A percentile compares a stretch with the other conserved stretches of the same genome.
phyloP scores from a whole-genome alignment of 2,113 vertebrate genomes.

The Rhombomys opimus region DNA sequence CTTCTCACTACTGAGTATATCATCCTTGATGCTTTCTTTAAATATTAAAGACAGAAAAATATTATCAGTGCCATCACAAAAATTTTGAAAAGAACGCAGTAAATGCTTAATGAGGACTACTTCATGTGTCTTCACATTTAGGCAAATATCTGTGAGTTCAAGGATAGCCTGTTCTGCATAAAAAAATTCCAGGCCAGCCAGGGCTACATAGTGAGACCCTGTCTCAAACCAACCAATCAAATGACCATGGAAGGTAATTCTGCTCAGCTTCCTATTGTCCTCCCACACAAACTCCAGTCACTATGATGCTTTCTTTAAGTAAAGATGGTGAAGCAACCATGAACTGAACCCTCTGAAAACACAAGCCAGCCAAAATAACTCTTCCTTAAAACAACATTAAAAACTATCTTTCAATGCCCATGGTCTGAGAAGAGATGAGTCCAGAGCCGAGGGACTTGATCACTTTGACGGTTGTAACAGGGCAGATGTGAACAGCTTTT shows the following conservation, averaged over 20 bases:
- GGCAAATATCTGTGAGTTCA: not conserved
- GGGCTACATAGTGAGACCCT: not conserved
- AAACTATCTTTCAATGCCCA: not conserved
- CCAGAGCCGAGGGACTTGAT: not conserved
- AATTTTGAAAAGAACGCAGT: not conserved
- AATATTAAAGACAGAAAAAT: not conserved
- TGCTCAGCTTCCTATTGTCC: not conserved
- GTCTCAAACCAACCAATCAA: not conserved
- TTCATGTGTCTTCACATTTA: not conserved
- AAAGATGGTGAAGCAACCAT: not conserved
- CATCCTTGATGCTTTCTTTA: not conserved
- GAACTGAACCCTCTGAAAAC: not conserved
- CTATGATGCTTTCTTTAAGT: not conserved
- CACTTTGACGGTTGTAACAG: not conserved
- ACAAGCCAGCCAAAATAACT: not conserved
- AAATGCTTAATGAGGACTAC: not conserved
- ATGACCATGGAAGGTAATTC: not conserved
- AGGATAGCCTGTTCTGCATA: not conserved
- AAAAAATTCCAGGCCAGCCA: not conserved
- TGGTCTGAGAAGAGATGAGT: not conserved
- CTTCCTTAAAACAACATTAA: not conserved
- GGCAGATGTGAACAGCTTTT: not conserved
- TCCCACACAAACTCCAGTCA: not conserved
- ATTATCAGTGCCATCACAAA: not conserved
- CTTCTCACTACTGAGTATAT: not conserved